Percentiles rank a stretch among this genome's conserved stretches.
Evolutionary conservation across 2,888 invertebrate species (phyloP).

Genomic region (Epicampocera succincta): DNA sequence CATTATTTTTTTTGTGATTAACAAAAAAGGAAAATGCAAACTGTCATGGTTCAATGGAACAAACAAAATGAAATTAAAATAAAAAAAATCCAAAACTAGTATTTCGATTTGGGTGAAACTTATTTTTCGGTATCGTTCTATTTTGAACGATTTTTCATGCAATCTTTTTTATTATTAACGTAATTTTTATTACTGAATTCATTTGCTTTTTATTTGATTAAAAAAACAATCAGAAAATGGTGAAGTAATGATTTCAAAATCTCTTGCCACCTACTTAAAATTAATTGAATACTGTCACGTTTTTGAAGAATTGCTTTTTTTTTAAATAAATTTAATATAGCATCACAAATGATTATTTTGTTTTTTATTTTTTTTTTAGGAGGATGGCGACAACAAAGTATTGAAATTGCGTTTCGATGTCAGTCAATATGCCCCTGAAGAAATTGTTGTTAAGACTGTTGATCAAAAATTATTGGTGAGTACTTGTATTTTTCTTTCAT

Average conservation of each 20-base stretch:
- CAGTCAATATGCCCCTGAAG: conserved; percentile 97
- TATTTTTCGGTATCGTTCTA: too few relatives aligned
- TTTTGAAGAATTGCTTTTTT: too few relatives aligned
- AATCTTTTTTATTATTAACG: too few relatives aligned
- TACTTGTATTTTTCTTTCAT: conserved; percentile 61
- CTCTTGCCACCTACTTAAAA: conserved; percentile 19
- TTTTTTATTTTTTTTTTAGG: conserved; percentile 83
- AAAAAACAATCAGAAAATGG: background rate
- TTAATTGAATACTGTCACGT: conserved; percentile 21
- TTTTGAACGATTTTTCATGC: too few relatives aligned
- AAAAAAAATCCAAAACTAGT: too few relatives aligned
- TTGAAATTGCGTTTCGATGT: conserved; percentile 98
- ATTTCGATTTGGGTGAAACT: too few relatives aligned
- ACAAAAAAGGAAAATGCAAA: too few relatives aligned
- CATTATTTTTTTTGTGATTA: background rate
- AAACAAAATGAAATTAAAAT: too few relatives aligned
- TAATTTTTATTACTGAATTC: too few relatives aligned
- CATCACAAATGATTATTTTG: background rate
- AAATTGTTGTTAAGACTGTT: conserved; percentile 98
- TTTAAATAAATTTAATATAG: too few relatives aligned
- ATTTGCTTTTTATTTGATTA: too few relatives aligned
- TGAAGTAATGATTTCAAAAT: conserved; percentile 8
- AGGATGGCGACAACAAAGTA: conserved; percentile 96
- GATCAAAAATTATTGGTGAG: conserved; percentile 97
- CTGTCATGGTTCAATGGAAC: too few relatives aligned